phyloP scores from a whole-genome alignment of 1,140 invertebrate genomes.

The Bombus confusus region DNA sequence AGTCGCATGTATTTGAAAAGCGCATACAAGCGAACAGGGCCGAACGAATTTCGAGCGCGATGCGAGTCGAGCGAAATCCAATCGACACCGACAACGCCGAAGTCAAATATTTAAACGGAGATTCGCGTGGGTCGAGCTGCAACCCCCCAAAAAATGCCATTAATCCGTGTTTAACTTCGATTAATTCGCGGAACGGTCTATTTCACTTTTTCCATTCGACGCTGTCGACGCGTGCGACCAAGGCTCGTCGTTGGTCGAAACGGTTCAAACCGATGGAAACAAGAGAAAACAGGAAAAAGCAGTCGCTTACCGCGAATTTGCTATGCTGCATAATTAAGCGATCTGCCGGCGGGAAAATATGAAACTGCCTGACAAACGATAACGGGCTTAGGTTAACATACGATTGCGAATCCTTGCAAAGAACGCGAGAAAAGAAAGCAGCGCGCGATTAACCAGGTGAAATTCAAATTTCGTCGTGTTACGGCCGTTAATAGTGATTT shows the following conservation, averaged over 20 bases:
- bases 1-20: conserved; percentile 25
- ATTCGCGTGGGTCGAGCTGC: conserved; percentile 30
- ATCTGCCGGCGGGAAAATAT: not conserved
- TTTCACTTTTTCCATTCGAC: conserved; percentile 18
- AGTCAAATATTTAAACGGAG: conserved; percentile 66
- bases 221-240: not conserved
- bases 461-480: not conserved
- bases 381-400: not conserved
- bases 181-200: conserved; percentile 48
- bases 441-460: not conserved
- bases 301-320: not conserved
- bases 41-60: conserved; percentile 34
- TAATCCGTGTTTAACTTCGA: conserved; percentile 69
- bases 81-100: conserved; percentile 60
- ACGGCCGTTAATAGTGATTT: conserved; percentile 24
- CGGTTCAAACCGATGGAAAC: not conserved
- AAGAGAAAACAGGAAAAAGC: not conserved
- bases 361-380: not conserved
- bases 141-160: conserved; percentile 59
- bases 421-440: not conserved
- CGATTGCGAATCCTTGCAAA: not conserved
- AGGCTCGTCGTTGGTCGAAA: not conserved
- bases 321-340: conserved; percentile 19
- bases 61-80: conserved; percentile 46
- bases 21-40: conserved; percentile 27